Evolutionary conservation across 2,113 vertebrate genomes (phyloP), one percentile per base, ranked within the genome.

Genomic region (Phrynocephalus versicolor): DNA sequence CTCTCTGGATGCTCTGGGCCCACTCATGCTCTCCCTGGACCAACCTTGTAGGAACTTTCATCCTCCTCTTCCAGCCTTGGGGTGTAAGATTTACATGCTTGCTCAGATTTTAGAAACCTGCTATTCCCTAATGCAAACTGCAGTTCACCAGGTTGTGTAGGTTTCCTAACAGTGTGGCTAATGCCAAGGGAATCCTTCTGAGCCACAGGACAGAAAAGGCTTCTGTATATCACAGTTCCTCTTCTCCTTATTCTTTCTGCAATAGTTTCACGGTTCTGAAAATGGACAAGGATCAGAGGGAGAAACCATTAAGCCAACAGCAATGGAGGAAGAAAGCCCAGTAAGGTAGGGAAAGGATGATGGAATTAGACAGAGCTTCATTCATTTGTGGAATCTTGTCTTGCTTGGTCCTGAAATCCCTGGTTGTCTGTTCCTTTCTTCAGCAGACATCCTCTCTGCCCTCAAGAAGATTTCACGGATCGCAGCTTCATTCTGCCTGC

Each of bases 171-270:
- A 41, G n/a, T 57, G 6, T 12, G n/a, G 15, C 27, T 58, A 70
- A 39, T 33, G 13, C 9, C 12, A 37, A 25, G 15, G 51, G 39
- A 79, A 45, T 60, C 16, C 45, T 18, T 13, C 8, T 21, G 62
- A 67, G 30, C 19, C 23, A 41, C 13, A 41, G 35, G 7, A 15
- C 10, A 0, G 0, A 16, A 39, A 1, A 0, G 9, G 41, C 2
- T 58, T 67, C 41, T 62, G 70, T n/a, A n/a, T 33, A 9, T 35
- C 27, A 23, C 33, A 13, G 10, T 41, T 87, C 39, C 6, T 23
- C 55, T 77, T 75, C 60, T 33, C 45, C 14, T 64, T 37, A 27
- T 75, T 80, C 18, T 67, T n/a, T 67, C 25, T 65, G 60, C 76
- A 84, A 45, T 84, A 73, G 37, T 45, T 84, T 51, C 72, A 86